Conservation (phyloP, 1,140 invertebrate genomes). For the Drosophila rhopaloa region DNA sequence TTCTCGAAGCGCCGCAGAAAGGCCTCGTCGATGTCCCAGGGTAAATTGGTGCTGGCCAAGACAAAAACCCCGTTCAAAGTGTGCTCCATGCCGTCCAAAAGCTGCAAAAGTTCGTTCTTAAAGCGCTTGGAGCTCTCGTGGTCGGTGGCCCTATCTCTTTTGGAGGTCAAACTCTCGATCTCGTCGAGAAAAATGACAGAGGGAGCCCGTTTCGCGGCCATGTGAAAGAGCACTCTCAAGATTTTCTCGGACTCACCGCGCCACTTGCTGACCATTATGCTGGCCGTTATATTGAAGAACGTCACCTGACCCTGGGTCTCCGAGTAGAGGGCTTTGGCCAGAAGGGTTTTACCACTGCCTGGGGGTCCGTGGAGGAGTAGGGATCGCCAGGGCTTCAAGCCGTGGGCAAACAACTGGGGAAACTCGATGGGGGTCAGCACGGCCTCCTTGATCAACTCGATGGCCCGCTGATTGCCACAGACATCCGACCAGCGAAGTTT, state of each 20-base stretch:
- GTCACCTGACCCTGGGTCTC: constrained; percentile 90
- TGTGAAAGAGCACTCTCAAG: constrained; percentile 91
- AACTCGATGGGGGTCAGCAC: constrained; percentile 94
- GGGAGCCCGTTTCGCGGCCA: constrained; percentile 95
- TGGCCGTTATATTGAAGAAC: constrained; percentile 96
- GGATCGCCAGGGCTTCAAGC: constrained; percentile 93
- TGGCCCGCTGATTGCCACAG: constrained; percentile 92
- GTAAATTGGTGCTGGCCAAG: constrained; percentile 95
- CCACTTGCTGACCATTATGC: constrained; percentile 96
- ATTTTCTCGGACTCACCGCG: constrained; percentile 97
- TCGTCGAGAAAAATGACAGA: constrained; percentile 99
- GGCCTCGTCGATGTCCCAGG: constrained; percentile 96
- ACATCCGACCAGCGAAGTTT: constrained; percentile 88
- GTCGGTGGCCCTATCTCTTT: constrained; percentile 89
- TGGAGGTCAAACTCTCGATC: constrained; percentile 94
- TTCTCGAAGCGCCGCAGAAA: constrained; percentile 95
- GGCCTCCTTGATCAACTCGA: constrained; percentile 94
- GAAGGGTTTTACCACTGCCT: constrained; percentile 92
- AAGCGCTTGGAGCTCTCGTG: constrained; percentile 96
- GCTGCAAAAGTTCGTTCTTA: constrained; percentile 95
- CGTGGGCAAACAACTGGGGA: constrained; percentile 92
- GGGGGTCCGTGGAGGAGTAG: constrained; percentile 95
- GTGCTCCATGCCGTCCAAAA: constrained; percentile 94
- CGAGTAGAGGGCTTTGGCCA: constrained; percentile 94
- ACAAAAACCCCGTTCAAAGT: constrained; percentile 88